These are phyloP conservation scores for Scatophagus argus DNA, from an alignment of 2,113 vertebrate species.

Conservation along the genomic window DNA sequence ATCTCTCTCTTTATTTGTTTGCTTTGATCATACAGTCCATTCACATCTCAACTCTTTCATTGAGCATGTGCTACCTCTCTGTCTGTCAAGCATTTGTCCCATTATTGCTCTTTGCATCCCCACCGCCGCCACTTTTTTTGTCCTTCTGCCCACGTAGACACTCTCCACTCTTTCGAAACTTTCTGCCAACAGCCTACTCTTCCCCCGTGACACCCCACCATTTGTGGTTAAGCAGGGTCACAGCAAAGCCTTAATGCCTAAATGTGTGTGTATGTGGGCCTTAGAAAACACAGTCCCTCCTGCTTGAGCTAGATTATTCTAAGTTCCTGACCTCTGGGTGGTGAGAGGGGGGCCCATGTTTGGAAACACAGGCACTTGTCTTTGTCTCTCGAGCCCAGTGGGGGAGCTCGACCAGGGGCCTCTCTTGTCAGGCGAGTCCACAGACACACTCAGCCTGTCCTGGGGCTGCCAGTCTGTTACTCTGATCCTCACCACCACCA, in stretches of 20 bases:
- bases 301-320: constrained; percentile 81
- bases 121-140: constrained; percentile 16
- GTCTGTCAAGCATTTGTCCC: constrained; percentile 41
- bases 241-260: constrained; percentile 75
- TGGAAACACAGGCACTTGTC: constrained; percentile 83
- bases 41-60: constrained; percentile 30
- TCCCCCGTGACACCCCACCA: constrained; percentile 44
- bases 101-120: constrained; percentile 41
- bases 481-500: constrained; percentile 50
- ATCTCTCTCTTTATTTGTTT: constrained; percentile 51
- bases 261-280: constrained; percentile 34
- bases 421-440: constrained; percentile 62
- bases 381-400: constrained; percentile 79
- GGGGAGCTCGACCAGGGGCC: constrained; percentile 68
- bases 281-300: constrained; percentile 61
- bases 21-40: constrained; percentile 62
- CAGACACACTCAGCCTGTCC: constrained; percentile 48
- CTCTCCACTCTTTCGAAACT: constrained; percentile 26
- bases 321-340: constrained; percentile 81
- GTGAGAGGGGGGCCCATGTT: constrained; percentile 79
- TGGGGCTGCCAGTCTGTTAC: constrained; percentile 29
- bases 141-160: constrained; percentile 50
- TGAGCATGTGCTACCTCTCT: neutral
- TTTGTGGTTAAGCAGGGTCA: constrained; percentile 83
- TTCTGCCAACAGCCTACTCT: constrained; percentile 38